Percentiles rank a stretch among this genome's conserved stretches.
Evolutionary conservation across 2,113 vertebrate genomes (phyloP).

Genomic region (Epinephelus fuscoguttatus): DNA sequence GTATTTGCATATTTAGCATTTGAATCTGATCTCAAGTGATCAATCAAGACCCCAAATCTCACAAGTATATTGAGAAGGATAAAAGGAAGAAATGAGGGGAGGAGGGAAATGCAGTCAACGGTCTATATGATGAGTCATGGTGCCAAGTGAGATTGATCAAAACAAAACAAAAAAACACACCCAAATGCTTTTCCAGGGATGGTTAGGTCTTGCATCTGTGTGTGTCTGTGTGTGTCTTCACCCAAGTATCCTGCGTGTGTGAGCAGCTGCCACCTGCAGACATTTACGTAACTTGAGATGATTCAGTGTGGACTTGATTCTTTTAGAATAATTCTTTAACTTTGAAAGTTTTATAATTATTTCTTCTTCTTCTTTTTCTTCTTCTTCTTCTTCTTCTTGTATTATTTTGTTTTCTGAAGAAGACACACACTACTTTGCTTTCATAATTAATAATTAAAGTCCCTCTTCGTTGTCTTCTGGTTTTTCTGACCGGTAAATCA

Average conservation of each 20-base stretch:
- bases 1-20: background rate
- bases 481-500: background rate
- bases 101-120: background rate
- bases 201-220: conserved; percentile 7
- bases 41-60: background rate
- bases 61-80: background rate
- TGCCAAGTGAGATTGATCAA: conserved; percentile 28
- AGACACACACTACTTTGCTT: background rate
- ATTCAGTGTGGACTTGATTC: background rate
- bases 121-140: conserved; percentile 57
- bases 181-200: conserved; percentile 29
- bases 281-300: background rate
- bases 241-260: background rate
- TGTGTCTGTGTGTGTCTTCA: background rate
- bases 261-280: conserved; percentile 18
- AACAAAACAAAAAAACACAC: background rate
- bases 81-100: background rate
- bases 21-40: background rate
- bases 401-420: background rate
- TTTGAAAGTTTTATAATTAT: background rate
- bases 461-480: background rate
- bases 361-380: too few relatives aligned
- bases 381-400: too few relatives aligned
- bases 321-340: background rate
- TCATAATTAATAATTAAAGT: background rate